These are phyloP conservation scores for Drosophila pseudoobscura DNA, from an alignment of 1,140 invertebrate species.

Conservation along the genomic window DNA sequence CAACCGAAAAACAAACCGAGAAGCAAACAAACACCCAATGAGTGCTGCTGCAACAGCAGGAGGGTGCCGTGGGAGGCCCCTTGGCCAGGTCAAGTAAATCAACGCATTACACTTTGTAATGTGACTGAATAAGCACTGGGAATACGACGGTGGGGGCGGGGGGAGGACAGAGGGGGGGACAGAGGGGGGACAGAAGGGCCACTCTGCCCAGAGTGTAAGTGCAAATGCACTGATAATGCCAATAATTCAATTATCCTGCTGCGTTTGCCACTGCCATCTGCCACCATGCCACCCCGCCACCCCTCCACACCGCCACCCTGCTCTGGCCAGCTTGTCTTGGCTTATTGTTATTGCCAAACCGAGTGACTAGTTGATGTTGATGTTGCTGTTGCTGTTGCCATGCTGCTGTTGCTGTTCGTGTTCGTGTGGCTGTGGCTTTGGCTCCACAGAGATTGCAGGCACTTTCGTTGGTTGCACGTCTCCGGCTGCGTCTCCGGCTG, in stretches of 20 bases:
- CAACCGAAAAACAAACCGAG: conserved; percentile 39
- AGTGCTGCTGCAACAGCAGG: conserved; percentile 17
- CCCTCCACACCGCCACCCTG: neutral
- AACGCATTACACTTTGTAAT: conserved; percentile 72
- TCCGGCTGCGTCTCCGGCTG: neutral
- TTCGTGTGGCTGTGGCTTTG: conserved; percentile 20
- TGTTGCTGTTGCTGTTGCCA: conserved; percentile 25
- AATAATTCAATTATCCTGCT: conserved; percentile 74
- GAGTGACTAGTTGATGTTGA: conserved; percentile 51
- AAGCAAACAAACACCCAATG: conserved; percentile 45
- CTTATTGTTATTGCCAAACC: conserved; percentile 69
- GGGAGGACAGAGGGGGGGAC: too few relatives aligned
- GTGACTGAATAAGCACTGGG: conserved; percentile 31
- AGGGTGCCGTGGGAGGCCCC: neutral
- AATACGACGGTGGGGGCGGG: neutral
- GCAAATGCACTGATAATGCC: conserved; percentile 66
- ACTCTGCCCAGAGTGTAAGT: conserved; percentile 34
- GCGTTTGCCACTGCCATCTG: conserved; percentile 23
- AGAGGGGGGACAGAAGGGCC: neutral
- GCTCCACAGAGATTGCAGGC: conserved; percentile 42
- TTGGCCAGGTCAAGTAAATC: conserved; percentile 63
- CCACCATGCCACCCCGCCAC: neutral
- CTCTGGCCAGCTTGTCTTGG: conserved; percentile 15
- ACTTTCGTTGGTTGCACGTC: conserved; percentile 8
- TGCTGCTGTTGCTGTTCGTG: conserved; percentile 34